Evolutionary conservation across 2,888 invertebrate species (phyloP).

Genomic region (Chydorus sphaericus): DNA sequence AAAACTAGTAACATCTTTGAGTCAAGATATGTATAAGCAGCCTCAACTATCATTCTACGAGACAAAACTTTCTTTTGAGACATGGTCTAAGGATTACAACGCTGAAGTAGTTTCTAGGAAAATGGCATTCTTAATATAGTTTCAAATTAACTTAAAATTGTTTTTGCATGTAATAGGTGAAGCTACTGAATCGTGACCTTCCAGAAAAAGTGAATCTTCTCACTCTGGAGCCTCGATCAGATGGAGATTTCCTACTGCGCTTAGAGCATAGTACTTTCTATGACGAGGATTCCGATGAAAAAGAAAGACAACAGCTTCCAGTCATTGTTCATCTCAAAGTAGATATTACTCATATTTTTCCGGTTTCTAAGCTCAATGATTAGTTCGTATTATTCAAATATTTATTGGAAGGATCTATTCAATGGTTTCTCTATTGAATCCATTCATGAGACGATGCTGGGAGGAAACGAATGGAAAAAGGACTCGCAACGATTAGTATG

Average conservation of each 20-base stretch:
- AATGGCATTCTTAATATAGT: no score
- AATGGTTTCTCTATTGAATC: background rate
- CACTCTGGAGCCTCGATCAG: slow-evolving; percentile 62
- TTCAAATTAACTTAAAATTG: no score
- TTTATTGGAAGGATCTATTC: background rate
- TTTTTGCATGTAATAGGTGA: no score
- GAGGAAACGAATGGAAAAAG: background rate
- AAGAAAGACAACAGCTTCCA: background rate
- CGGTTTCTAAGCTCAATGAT: background rate
- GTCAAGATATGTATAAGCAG: no score
- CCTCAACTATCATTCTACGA: no score
- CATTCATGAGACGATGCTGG: background rate
- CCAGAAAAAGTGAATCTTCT: slow-evolving; percentile 58
- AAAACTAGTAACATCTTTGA: slow-evolving; percentile 15
- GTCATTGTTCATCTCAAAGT: background rate
- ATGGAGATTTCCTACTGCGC: slow-evolving; percentile 45
- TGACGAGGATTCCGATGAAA: slow-evolving; percentile 30
- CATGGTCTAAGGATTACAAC: no score
- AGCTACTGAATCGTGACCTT: slow-evolving; percentile 38
- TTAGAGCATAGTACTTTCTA: slow-evolving; percentile 67
- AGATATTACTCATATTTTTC: no score
- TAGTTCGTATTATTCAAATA: background rate
- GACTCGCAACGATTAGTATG: background rate
- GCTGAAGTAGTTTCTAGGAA: no score
- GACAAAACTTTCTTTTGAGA: no score